Base-by-base conservation (phyloP, 2,797 vertebrate species). In the Amazonetta brasiliensis region DNA sequence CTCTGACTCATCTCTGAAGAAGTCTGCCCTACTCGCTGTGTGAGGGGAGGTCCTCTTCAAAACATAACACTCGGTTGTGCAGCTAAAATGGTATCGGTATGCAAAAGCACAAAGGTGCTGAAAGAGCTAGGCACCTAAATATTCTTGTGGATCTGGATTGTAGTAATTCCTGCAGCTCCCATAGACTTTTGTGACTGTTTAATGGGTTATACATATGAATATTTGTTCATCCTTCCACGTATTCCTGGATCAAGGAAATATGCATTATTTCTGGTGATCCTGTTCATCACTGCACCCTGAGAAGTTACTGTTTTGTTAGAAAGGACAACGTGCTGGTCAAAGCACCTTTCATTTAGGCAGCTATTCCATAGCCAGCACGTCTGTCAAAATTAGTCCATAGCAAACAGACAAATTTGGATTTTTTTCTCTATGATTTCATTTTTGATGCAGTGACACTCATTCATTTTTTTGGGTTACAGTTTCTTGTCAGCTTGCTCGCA, bases 391-490 rank as follows among this genome's bases (percentile, higher is more conserved):
- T 1, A 0, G 12, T 92, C 26, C 62, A 8, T 59, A 75, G 43
- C 48, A 78, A 94, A 3, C 66, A 78, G 58, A 31, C 48, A 56
- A 48, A 35, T 79, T 52, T 31, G 30, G 50, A 2, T 60, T 81
- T 48, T 48, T 60, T 41, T 37, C 13, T 41, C 2, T 71, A 69
- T 21, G n/a, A 62, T 75, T 93, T 74, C 2, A 11, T 68, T 84
- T 81, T 69, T 46, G 31, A 87, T 90, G 46, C 64, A 67, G 69
- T 93, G 88, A 52, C 63, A 52, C 16, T 35, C 75, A 23, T 69
- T 62, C 59, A 26, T 78, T 74, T 91, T 91, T 91, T 25, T 35
- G 85, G 59, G 63, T 90, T 90, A n/a, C 33, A 10, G 26, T 56
- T 94, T 84, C 86, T 67, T 67, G 14, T n/a, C 69, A 66, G 58